phyloP scores from a whole-genome alignment of 1,140 invertebrate species.

The Scaptomyza graminum region DNA sequence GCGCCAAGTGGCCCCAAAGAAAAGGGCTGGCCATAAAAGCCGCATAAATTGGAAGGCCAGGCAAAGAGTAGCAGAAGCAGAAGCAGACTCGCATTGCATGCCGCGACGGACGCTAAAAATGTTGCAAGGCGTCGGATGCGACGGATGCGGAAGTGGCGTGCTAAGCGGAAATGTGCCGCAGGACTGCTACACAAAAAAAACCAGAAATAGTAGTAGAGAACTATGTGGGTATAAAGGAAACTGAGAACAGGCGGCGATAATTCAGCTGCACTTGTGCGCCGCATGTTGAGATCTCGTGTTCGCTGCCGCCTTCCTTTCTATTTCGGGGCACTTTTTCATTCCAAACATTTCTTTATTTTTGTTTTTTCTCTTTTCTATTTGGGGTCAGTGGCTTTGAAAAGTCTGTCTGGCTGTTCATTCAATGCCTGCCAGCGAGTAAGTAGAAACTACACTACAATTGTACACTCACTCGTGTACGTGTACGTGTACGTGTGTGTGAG shows the following conservation, averaged over 20 bases:
- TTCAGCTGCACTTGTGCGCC: slow-evolving; percentile 77
- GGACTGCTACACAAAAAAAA: slow-evolving; percentile 44
- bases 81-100: slow-evolving; percentile 12
- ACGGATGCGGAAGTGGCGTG: slow-evolving; percentile 71
- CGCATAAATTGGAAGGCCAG: slow-evolving; percentile 70
- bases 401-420: slow-evolving; percentile 46
- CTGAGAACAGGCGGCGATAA: slow-evolving; percentile 62
- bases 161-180: slow-evolving; percentile 78
- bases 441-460: slow-evolving; percentile 65
- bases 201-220: slow-evolving; percentile 8
- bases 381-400: slow-evolving; percentile 79
- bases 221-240: slow-evolving; percentile 57
- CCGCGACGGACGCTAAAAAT: slow-evolving; percentile 55
- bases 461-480: slow-evolving; percentile 11
- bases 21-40: slow-evolving; percentile 56
- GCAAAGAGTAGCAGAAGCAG: slow-evolving; percentile 11
- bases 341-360: not conserved
- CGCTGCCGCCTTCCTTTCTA: not conserved
- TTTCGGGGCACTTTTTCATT: not conserved
- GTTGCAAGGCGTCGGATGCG: slow-evolving; percentile 60
- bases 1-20: slow-evolving; percentile 56
- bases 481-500: slow-evolving; percentile 19
- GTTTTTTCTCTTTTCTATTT: slow-evolving; percentile 42
- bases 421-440: slow-evolving; percentile 45
- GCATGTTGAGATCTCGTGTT: slow-evolving; percentile 71